Percentiles rank a stretch among this genome's conserved stretches.
Evolutionary conservation across 2,113 vertebrate genomes (phyloP).

Genomic region (Delphinapterus leucas): DNA sequence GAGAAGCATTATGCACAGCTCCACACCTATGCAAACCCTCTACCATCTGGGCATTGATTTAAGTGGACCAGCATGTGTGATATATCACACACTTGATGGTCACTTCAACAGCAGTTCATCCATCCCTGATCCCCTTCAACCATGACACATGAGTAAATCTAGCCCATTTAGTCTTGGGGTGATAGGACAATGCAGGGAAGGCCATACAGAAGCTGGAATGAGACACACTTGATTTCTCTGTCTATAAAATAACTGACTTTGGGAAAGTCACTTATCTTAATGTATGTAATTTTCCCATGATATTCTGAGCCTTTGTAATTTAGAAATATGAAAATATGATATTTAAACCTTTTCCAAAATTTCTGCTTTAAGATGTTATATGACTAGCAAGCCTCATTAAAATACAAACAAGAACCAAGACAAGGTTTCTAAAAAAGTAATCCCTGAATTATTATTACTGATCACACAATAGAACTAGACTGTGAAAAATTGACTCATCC

Average conservation of each 20-base stretch:
- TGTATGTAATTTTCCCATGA: neutral
- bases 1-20: neutral
- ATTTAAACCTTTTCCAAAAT: neutral
- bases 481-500: neutral
- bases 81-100: neutral
- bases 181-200: no score
- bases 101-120: neutral
- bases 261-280: neutral
- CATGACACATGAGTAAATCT: neutral
- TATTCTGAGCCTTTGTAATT: neutral
- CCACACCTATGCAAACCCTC: neutral
- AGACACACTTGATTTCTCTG: neutral
- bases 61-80: neutral
- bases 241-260: neutral
- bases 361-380: neutral
- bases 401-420: neutral
- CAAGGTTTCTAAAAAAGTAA: neutral
- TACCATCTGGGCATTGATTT: neutral
- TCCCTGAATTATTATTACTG: neutral
- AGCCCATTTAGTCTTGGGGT: neutral
- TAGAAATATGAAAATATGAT: neutral
- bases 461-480: neutral
- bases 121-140: neutral
- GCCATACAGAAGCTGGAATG: neutral
- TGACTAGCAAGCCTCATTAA: neutral